phyloP scores from a whole-genome alignment of 2,888 invertebrate species.

The Erebia epiphron region DNA sequence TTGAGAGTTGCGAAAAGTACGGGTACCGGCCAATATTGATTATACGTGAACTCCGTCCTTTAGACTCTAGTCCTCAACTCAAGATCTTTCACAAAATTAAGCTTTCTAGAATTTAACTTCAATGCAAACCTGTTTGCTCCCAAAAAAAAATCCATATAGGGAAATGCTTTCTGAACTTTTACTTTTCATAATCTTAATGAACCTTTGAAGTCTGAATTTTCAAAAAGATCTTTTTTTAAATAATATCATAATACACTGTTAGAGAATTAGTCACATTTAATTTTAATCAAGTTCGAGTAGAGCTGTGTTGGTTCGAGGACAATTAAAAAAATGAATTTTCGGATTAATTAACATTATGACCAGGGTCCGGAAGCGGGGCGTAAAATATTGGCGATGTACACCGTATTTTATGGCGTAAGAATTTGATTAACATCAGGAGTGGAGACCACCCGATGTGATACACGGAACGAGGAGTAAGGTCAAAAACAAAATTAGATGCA shows the following conservation, averaged over 20 bases:
- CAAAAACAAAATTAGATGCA: constrained; percentile 48
- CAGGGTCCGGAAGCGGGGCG: constrained; percentile 3
- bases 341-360: constrained; percentile 13
- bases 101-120: not conserved
- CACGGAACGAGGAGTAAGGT: constrained; percentile 47
- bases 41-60: no score
- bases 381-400: constrained; percentile 18
- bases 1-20: no score
- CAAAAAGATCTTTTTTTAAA: no score
- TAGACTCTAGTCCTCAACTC: no score
- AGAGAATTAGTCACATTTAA: not conserved
- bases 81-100: no score
- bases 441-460: constrained; percentile 64
- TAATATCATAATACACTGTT: no score
- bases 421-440: constrained; percentile 47
- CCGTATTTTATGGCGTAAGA: constrained; percentile 43
- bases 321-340: not conserved
- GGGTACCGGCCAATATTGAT: no score
- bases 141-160: no score
- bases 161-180: not conserved
- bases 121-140: not conserved
- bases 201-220: no score
- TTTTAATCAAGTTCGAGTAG: not conserved
- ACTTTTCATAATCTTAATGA: not conserved
- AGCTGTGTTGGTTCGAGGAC: not conserved